Conservation (phyloP, 2,113 vertebrate species). For the Thomomys bottae region DNA sequence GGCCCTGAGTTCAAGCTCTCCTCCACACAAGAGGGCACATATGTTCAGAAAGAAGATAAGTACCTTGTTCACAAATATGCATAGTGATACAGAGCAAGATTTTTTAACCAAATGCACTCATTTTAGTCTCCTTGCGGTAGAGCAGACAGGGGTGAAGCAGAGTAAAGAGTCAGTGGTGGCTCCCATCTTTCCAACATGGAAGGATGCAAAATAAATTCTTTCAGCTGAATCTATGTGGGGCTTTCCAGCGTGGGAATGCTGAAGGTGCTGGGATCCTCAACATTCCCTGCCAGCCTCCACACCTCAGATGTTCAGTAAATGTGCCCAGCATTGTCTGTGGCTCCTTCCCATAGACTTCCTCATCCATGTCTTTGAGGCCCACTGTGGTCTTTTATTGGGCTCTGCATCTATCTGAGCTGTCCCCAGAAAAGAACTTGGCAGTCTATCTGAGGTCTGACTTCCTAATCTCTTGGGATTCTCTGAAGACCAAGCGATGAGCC, state of each 20-base stretch:
- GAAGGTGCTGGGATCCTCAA: background rate
- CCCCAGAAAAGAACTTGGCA: background rate
- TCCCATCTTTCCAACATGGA: background rate
- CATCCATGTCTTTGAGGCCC: background rate
- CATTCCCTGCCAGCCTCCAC: accelerated
- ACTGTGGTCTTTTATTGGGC: background rate
- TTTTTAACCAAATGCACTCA: background rate
- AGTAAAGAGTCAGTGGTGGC: background rate
- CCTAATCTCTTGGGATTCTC: background rate
- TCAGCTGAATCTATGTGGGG: background rate
- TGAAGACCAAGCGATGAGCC: background rate
- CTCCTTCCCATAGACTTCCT: background rate
- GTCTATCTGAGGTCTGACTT: background rate
- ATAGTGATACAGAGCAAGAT: background rate
- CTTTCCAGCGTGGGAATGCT: background rate
- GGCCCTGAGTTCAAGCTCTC: too few species aligned
- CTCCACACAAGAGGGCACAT: background rate
- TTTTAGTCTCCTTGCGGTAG: background rate
- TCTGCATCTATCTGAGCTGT: background rate
- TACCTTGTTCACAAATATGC: background rate
- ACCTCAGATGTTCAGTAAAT: background rate
- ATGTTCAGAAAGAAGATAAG: background rate
- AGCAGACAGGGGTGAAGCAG: background rate
- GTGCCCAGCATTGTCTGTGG: background rate
- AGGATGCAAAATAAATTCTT: background rate